These are phyloP conservation scores for Drosophila pruinosa DNA, from an alignment of 1,140 invertebrate genomes.

Conservation along the genomic window DNA sequence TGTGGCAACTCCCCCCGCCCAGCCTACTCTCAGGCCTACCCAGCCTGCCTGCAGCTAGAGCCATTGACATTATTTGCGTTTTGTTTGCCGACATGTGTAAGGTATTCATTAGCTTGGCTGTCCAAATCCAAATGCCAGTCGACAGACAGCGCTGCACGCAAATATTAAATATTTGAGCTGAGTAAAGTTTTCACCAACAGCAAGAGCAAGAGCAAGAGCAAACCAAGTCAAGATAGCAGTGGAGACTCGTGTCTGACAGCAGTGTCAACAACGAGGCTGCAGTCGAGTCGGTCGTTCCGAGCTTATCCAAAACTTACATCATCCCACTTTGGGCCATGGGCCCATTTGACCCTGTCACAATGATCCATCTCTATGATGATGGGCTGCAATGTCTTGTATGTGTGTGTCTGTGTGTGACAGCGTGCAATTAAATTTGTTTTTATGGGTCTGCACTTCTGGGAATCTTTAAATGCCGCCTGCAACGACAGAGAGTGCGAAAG, in stretches of 20 bases:
- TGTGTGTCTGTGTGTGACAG: slow-evolving; percentile 55
- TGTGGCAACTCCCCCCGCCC: neutral
- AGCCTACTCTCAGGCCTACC: neutral
- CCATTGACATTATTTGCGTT: slow-evolving; percentile 79
- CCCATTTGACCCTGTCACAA: slow-evolving; percentile 22
- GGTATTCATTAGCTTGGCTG: slow-evolving; percentile 75
- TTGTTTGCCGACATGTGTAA: slow-evolving; percentile 79
- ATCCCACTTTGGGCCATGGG: slow-evolving; percentile 33
- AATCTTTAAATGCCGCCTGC: slow-evolving; percentile 54
- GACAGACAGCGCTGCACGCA: slow-evolving; percentile 45
- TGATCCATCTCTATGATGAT: slow-evolving; percentile 17
- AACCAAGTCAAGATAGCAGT: neutral
- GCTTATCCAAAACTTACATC: slow-evolving; percentile 73
- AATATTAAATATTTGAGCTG: slow-evolving; percentile 74
- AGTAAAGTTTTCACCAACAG: slow-evolving; percentile 66
- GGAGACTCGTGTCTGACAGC: slow-evolving; percentile 7
- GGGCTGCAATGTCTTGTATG: neutral
- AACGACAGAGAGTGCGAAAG: slow-evolving; percentile 20
- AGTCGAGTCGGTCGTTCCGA: neutral
- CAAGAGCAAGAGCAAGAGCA: too few species aligned
- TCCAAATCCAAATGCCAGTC: slow-evolving; percentile 72
- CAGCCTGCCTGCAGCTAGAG: neutral
- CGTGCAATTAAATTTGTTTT: slow-evolving; percentile 81
- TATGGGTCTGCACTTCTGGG: slow-evolving; percentile 73
- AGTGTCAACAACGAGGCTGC: slow-evolving; percentile 57